Evolutionary conservation across 2,888 invertebrate species (phyloP).

Genomic region (Lucinisca nassula): DNA sequence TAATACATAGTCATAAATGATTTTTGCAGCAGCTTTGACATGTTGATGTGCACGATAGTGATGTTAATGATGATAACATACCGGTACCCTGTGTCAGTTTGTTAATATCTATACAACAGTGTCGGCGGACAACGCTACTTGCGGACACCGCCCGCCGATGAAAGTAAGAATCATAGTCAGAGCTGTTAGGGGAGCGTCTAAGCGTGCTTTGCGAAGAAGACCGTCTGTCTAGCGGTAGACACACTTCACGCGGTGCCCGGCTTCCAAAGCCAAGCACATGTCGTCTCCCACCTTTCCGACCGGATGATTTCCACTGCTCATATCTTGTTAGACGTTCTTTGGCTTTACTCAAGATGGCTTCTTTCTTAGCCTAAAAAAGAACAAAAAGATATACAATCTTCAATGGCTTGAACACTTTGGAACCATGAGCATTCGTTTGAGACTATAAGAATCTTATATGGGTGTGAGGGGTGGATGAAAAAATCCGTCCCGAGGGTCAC

Average conservation of each 20-base stretch:
- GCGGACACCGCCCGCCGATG: conserved; percentile 85
- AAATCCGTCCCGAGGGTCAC: too few relatives aligned
- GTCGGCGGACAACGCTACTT: conserved; percentile 85
- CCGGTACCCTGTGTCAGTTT: conserved; percentile 81
- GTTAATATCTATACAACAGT: conserved; percentile 85
- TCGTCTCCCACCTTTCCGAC: conserved; percentile 83
- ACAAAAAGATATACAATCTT: too few relatives aligned
- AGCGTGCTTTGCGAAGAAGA: conserved; percentile 85
- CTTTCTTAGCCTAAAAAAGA: conserved; percentile 78
- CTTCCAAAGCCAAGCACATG: conserved; percentile 84
- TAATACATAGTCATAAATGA: background rate
- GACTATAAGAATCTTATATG: too few relatives aligned
- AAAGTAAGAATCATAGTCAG: conserved; percentile 84
- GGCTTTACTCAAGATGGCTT: conserved; percentile 81
- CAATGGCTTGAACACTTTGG: too few relatives aligned
- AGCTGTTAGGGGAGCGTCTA: conserved; percentile 84
- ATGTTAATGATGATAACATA: conserved; percentile 69
- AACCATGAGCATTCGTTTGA: too few relatives aligned
- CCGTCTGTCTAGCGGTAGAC: conserved; percentile 83
- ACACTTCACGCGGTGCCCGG: conserved; percentile 84
- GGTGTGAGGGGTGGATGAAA: too few relatives aligned
- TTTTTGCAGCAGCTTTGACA: background rate
- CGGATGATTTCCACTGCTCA: conserved; percentile 81
- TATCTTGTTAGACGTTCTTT: conserved; percentile 83
- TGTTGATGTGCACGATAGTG: background rate